Base-by-base conservation (phyloP, 2,888 invertebrate species). In the Eilema depressum region DNA sequence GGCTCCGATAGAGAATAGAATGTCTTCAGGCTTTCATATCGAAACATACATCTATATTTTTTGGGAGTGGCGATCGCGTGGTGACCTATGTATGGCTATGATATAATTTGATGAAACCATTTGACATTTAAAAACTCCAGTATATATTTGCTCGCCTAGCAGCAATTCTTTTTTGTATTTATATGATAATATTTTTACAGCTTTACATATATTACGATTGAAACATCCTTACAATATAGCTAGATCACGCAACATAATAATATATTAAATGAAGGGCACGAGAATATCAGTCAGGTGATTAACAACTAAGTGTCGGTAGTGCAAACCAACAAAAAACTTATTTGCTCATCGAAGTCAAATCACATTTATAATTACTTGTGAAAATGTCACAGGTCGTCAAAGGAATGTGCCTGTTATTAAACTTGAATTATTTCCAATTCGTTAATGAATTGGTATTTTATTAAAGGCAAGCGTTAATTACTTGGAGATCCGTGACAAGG, bases 91-190 rank as follows among this genome's bases (percentile, higher is more conserved):
- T 88, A 81, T 87, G 85, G 73, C 80, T 88, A 89, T 91, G 87
- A 85, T 89, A 85, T 89, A 89, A 90, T 89, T 83, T 74, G 89
- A 87, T 91, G 88, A 90, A 88, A 86, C 90, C 89, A 91, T 85
- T 82, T 89, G 89, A 87, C 88, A 89, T 90, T 92, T 88, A 75
- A 80, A 85, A 78, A 7, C 70, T 66, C 71, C 68, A 76, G 71
- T 76, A 75, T 67, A 81, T 78, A 77, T 78, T 81, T 79, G 73
- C 76, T 78, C 69, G 66, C 69, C 71, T 75, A 79, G 67, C 74
- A 61, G 62, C 11, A 23, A 28, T 73, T 71, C n/a, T 62, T 68
- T 75, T 71, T 28, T 63, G 57, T 33, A 63, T 64, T 11, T 65
- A 70, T 70, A 37, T 68, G 25, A 14, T 64, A n/a, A 23, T 69